Conservation (phyloP, 2,113 vertebrate species). For the Rhinoptilus africanus region DNA sequence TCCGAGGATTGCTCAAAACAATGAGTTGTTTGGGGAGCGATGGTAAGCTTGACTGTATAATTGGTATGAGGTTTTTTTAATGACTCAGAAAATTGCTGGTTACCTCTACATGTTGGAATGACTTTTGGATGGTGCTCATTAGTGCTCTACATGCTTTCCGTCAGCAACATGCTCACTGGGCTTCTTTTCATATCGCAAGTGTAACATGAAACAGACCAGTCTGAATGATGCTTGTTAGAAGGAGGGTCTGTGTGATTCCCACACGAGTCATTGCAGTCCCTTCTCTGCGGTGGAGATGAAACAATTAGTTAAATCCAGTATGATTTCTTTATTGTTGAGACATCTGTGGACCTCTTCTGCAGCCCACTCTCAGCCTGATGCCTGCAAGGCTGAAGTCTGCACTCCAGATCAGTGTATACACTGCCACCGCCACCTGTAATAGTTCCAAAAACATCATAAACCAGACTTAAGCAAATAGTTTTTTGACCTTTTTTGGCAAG, state of each 20-base stretch:
- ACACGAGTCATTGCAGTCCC: not conserved
- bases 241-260: not conserved
- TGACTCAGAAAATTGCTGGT: conserved; percentile 45
- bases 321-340: not conserved
- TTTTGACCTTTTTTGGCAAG: not conserved
- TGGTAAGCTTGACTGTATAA: not conserved
- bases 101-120: conserved; percentile 29
- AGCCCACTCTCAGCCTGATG: not conserved
- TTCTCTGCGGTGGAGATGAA: not conserved
- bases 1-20: not conserved
- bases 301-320: not conserved
- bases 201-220: not conserved
- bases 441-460: not conserved
- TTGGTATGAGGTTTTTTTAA: conserved; percentile 29
- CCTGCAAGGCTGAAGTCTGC: not conserved
- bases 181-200: not conserved
- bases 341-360: not conserved
- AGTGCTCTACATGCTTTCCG: conserved; percentile 45
- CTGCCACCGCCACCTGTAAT: not conserved
- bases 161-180: not conserved
- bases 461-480: not conserved
- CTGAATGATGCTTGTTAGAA: not conserved
- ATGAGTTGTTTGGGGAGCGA: not conserved
- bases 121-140: conserved; percentile 48
- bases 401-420: not conserved